phyloP scores from a whole-genome alignment of 2,888 invertebrate genomes.

The Notocelia uddmanniana region DNA sequence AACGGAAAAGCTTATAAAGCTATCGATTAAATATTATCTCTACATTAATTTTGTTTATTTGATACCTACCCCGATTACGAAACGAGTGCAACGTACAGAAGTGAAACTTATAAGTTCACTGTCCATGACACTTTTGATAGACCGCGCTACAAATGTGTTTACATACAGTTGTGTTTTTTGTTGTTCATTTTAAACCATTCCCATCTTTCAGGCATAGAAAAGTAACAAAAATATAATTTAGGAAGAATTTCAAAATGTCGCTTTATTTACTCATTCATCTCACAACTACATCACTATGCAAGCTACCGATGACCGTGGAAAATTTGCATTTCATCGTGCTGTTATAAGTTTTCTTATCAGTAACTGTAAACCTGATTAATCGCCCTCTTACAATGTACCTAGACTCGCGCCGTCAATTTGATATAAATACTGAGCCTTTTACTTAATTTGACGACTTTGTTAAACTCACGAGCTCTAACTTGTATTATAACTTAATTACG shows the following conservation, averaged over 20 bases:
- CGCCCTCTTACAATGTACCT: background rate
- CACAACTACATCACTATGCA: background rate
- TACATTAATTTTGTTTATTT: no score
- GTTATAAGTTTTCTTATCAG: background rate
- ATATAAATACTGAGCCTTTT: background rate
- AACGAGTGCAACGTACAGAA: no score
- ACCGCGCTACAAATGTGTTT: no score
- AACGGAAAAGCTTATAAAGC: no score
- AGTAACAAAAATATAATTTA: no score
- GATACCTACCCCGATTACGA: no score
- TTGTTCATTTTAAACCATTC: no score
- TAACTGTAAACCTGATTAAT: background rate
- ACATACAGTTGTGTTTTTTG: no score
- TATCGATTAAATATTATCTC: no score
- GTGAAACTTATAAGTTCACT: no score
- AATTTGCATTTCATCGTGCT: background rate
- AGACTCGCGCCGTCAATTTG: background rate
- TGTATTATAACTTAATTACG: background rate
- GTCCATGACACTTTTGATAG: no score
- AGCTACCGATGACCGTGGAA: background rate
- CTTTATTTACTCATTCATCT: background rate
- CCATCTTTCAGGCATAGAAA: no score
- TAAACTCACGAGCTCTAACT: background rate
- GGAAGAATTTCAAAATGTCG: background rate
- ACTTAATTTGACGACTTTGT: constrained; percentile 2